phyloP scores from a whole-genome alignment of 2,888 invertebrate species.

The Escarpia spicata region DNA sequence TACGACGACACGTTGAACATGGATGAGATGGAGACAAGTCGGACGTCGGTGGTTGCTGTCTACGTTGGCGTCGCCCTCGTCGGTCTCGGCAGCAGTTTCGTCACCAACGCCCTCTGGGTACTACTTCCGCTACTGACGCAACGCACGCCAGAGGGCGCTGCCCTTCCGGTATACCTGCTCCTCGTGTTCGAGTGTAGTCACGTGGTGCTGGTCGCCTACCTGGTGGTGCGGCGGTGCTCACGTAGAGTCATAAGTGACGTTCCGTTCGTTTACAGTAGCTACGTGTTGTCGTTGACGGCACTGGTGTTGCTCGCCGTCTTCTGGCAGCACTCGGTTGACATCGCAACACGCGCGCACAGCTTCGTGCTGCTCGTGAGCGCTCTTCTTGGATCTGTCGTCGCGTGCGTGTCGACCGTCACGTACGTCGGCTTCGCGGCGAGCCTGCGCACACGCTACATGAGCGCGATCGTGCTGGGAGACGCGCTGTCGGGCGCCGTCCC shows the following conservation, averaged over 20 bases:
- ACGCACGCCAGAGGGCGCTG: conserved; percentile 34
- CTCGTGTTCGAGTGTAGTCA: conserved; percentile 33
- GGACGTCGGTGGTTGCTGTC: neutral
- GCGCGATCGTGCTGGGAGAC: conserved; percentile 37
- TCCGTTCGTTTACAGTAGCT: conserved; percentile 36
- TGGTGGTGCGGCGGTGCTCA: conserved; percentile 31
- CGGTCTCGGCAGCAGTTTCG: conserved; percentile 30
- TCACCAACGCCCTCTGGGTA: conserved; percentile 38
- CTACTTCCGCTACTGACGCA: conserved; percentile 33
- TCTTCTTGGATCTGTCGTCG: conserved; percentile 33
- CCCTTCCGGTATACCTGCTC: conserved; percentile 33
- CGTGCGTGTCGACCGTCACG: conserved; percentile 34
- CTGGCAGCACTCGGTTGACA: conserved; percentile 29
- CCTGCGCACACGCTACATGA: conserved; percentile 34
- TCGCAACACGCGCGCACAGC: conserved; percentile 31
- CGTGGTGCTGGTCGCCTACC: conserved; percentile 33
- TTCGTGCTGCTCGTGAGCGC: conserved; percentile 35
- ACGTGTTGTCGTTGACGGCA: conserved; percentile 27
- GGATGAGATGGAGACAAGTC: neutral
- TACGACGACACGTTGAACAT: neutral
- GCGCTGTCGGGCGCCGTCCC: conserved; percentile 35
- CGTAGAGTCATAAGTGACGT: conserved; percentile 32
- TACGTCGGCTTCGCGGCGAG: conserved; percentile 37
- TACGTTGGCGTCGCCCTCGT: conserved; percentile 1
- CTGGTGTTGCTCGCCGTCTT: conserved; percentile 33